A percentile compares a stretch with the other conserved stretches of the same genome.
phyloP scores from a whole-genome alignment of 1,140 invertebrate genomes.

The Andrena cerasifolii region DNA sequence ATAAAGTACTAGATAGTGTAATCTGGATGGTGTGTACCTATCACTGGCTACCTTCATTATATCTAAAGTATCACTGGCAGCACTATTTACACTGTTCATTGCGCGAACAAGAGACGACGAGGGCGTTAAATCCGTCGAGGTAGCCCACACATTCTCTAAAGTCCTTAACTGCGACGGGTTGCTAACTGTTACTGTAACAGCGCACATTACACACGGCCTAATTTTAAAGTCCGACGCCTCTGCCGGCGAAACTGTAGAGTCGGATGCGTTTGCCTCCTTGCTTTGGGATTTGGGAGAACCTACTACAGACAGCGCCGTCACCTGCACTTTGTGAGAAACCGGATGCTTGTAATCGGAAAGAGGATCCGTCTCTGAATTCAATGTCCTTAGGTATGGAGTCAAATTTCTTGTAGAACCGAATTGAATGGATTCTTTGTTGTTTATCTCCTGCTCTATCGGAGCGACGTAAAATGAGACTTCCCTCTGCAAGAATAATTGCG shows the following conservation, averaged over 20 bases:
- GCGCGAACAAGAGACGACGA: constrained; percentile 83
- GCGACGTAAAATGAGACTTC: constrained; percentile 78
- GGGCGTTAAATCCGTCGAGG: constrained; percentile 76
- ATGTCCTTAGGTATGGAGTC: constrained; percentile 71
- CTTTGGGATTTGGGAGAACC: constrained; percentile 69
- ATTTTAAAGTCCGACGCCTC: constrained; percentile 65
- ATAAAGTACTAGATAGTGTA: constrained; percentile 83
- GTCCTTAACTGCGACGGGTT: constrained; percentile 73
- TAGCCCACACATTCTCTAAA: constrained; percentile 80
- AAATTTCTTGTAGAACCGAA: constrained; percentile 76
- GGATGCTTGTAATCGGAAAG: constrained; percentile 74
- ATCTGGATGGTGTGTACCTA: constrained; percentile 68
- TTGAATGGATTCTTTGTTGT: constrained; percentile 77
- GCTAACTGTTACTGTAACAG: constrained; percentile 75
- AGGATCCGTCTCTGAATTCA: constrained; percentile 72
- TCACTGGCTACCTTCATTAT: constrained; percentile 81
- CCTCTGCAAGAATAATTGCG: constrained; percentile 59
- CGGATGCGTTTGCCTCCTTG: constrained; percentile 63
- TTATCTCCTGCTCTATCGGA: constrained; percentile 74
- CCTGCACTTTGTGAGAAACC: constrained; percentile 69
- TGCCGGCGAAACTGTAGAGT: constrained; percentile 49
- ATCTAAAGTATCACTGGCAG: constrained; percentile 80
- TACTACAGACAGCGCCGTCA: constrained; percentile 83
- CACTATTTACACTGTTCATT: constrained; percentile 86
- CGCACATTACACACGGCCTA: constrained; percentile 80